Percentiles rank a stretch among this genome's conserved stretches.
Conservation (phyloP, 2,888 invertebrate genomes). For the Cancer borealis region DNA sequence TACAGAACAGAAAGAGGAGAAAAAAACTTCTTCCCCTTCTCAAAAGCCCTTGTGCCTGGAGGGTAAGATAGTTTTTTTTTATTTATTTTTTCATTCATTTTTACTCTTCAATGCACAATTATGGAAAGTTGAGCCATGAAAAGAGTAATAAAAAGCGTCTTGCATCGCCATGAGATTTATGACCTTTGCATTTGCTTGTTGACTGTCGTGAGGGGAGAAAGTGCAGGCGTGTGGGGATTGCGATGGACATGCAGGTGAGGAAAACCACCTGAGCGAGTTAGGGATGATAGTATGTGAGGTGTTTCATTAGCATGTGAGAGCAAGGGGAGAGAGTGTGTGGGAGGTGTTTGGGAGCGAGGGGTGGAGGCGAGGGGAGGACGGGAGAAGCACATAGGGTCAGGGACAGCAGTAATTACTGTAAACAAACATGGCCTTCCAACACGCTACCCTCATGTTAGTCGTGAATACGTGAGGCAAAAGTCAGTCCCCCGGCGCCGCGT, state of each 20-base stretch:
- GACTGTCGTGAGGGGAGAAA: not conserved
- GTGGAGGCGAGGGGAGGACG: not conserved
- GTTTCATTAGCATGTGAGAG: not conserved
- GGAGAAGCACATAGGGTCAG: not conserved
- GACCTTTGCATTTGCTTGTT: not conserved
- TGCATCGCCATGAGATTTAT: not conserved
- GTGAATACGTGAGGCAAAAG: not conserved
- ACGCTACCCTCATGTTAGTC: not conserved
- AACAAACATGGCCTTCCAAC: not conserved
- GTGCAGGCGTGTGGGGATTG: not conserved
- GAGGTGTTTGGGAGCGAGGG: not conserved
- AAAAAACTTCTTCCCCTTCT: not conserved
- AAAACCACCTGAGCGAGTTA: not conserved
- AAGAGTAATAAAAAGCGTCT: not conserved
- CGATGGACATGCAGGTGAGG: not conserved
- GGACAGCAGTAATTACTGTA: conserved; percentile 6
- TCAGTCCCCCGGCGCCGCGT: not conserved
- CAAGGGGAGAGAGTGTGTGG: not conserved
- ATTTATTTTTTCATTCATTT: not conserved
- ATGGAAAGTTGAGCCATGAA: not conserved
- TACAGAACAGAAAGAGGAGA: not conserved
- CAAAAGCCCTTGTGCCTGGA: not conserved
- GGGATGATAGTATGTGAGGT: not conserved
- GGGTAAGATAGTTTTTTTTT: not conserved
- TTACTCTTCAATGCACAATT: not conserved